phyloP scores from a whole-genome alignment of 2,888 invertebrate genomes.

The Andrena hattorfiana region DNA sequence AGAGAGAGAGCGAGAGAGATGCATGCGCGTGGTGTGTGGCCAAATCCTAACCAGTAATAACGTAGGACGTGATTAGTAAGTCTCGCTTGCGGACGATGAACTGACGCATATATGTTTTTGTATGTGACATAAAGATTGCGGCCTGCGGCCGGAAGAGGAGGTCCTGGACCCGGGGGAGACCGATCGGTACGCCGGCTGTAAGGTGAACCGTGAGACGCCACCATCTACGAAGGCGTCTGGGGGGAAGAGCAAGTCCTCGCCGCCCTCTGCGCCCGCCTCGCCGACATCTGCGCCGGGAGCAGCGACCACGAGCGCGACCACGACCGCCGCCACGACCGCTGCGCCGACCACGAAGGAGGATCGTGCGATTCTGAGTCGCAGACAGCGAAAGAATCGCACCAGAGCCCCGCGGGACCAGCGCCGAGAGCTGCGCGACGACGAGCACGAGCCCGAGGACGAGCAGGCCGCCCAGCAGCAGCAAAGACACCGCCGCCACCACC shows the following conservation, averaged over 20 bases:
- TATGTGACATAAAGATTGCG: slow-evolving; percentile 83
- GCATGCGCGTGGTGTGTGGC: slow-evolving; percentile 67
- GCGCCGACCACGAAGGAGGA: slow-evolving; percentile 75
- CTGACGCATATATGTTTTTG: slow-evolving; percentile 79
- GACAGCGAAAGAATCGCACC: slow-evolving; percentile 86
- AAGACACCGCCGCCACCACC: slow-evolving; percentile 28
- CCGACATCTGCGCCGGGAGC: background rate
- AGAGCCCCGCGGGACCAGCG: slow-evolving; percentile 73
- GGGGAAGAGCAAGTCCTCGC: slow-evolving; percentile 20
- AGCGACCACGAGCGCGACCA: background rate
- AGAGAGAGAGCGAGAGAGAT: slow-evolving; percentile 22
- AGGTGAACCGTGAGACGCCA: slow-evolving; percentile 78
- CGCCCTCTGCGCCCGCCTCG: background rate
- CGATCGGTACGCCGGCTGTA: slow-evolving; percentile 68
- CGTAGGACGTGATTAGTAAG: slow-evolving; percentile 51
- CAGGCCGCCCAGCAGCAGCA: slow-evolving; percentile 37
- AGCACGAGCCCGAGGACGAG: slow-evolving; percentile 67
- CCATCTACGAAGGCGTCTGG: slow-evolving; percentile 12
- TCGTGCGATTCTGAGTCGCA: slow-evolving; percentile 85
- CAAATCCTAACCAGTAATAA: slow-evolving; percentile 49
- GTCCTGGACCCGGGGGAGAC: slow-evolving; percentile 84
- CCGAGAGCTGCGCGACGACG: slow-evolving; percentile 64
- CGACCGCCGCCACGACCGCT: background rate
- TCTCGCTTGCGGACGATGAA: slow-evolving; percentile 53
- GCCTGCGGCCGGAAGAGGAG: slow-evolving; percentile 84